Evolutionary conservation across 2,888 invertebrate species (phyloP), one percentile per base, ranked within the genome.

Genomic region (Octonoba sinensis): DNA sequence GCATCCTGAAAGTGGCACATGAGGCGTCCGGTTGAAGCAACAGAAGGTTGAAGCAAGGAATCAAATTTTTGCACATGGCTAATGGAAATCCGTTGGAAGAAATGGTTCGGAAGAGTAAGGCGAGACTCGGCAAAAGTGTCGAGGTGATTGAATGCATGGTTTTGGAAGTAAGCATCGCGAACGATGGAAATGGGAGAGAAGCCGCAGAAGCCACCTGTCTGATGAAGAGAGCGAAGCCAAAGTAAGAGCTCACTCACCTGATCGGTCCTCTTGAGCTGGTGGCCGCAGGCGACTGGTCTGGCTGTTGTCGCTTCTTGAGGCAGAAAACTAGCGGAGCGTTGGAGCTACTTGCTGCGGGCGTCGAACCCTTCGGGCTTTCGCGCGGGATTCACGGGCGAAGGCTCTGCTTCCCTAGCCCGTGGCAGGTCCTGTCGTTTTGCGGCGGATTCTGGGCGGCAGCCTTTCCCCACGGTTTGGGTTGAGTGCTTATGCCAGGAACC

Each of bases 391-490:
- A 62, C 60, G 60, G 60, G 15, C 56, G 69, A 20, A 12, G 57
- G 22, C 49, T 46, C 49, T 46, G 66, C 67, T 27, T 62, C 59
- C 72, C 49, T 49, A 20, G 47, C 59, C 74, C 66, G 65, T 46
- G 57, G 73, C 54, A 18, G 65, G 65, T 24, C 65, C 56, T 57
- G 59, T 72, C 66, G 70, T 71, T 64, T 70, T 62, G 69, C 56
- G 69, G 62, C 77, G 69, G 62, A 44, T 69, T 77, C 75, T 77
- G 64, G 62, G 56, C 62, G 66, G 71, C 77, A 72, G 49, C 24
- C 47, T 51, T 78, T 79, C 79, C 73, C 79, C 69, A 66, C 81
- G 73, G 81, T 81, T 44, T 67, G 74, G 81, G 62, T 81, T 81
- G 62, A 74, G 56, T 81, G 81, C 54, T 20, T 70, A 36, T 65